Evolutionary conservation across 2,888 invertebrate species (phyloP).

Genomic region (Leptopilina syphax): DNA sequence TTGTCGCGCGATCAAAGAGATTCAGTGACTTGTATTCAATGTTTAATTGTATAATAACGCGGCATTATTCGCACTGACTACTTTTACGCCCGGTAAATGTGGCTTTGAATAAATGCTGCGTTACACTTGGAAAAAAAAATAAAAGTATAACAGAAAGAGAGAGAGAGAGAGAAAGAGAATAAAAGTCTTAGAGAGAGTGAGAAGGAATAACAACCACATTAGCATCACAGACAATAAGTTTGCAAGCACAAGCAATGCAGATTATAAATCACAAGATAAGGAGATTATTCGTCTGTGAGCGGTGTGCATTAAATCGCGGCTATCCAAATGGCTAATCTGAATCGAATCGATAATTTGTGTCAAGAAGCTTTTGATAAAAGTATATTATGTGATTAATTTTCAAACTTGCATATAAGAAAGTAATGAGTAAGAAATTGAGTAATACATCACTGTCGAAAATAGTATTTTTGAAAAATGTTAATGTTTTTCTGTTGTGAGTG

Average conservation of each 20-base stretch:
- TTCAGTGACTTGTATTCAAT: slow-evolving; percentile 6
- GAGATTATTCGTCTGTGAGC: slow-evolving; percentile 44
- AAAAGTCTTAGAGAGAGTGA: slow-evolving; percentile 23
- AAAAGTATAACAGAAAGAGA: slow-evolving; percentile 25
- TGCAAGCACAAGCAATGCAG: slow-evolving; percentile 51
- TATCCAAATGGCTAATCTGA: slow-evolving; percentile 19
- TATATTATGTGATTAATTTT: background rate
- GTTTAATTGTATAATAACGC: slow-evolving; percentile 35
- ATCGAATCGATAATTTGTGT: slow-evolving; percentile 22
- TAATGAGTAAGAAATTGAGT: background rate
- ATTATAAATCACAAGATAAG: slow-evolving; percentile 51
- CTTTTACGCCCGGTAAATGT: slow-evolving; percentile 32
- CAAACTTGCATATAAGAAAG: background rate
- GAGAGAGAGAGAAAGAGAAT: slow-evolving; percentile 40
- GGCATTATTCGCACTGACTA: slow-evolving; percentile 9
- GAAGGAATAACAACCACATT: slow-evolving; percentile 53
- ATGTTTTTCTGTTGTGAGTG: background rate
- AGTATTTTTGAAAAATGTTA: background rate
- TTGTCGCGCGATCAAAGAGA: slow-evolving; percentile 36
- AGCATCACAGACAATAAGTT: slow-evolving; percentile 56
- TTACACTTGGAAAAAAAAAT: slow-evolving; percentile 13
- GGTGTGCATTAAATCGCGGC: slow-evolving; percentile 43
- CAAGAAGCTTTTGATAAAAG: background rate
- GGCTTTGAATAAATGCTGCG: slow-evolving; percentile 12
- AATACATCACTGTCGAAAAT: background rate